Evolutionary conservation across 2,113 vertebrate genomes (phyloP), one percentile per base, ranked within the genome.

Genomic region (Nansenia antarctica): DNA sequence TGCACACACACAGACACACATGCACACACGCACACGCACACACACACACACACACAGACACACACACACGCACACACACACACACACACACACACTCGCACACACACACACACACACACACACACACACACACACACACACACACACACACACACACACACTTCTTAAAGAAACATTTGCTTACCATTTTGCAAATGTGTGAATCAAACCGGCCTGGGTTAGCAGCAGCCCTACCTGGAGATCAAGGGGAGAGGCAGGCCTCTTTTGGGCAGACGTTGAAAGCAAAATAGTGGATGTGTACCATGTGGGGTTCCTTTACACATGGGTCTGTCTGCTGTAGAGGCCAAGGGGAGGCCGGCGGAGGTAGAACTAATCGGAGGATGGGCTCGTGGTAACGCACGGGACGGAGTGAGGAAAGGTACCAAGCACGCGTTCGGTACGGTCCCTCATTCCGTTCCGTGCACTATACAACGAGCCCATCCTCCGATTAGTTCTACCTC

Each of bases 111-210:
- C 47, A 9, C 31, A 69, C 9, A 39, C 39, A 29, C 2, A 70
- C 29, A 12, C 31, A 11, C 49, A 30, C 57, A 68, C 18, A 30
- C 49, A 20, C 1, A 11, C n/a, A 67, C 29, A 65, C 54, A 37
- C 14, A 9, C 30, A 68, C 63, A 64, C 54, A 49, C 39, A 64
- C 57, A 76, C 67, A 72, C 63, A 64, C 18, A 68, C 62, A 45
- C 42, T 54, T 74, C 31, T 68, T 68, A 53, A 61, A 65, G 65
- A 74, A 70, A 74, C 62, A 49, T 65, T 77, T 78, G 65, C 67
- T 70, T 58, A 32, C 39, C 14, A 37, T 68, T 63, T 78, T 69
- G 11, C 7, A 62, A 73, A 73, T 35, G 34, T 54, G 60, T 22
- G 35, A 58, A 79, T 69, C 26, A 69, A 71, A 81, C 62, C 42